Conservation (phyloP, 2,113 vertebrate genomes). For the Rhabdomys dilectus region DNA sequence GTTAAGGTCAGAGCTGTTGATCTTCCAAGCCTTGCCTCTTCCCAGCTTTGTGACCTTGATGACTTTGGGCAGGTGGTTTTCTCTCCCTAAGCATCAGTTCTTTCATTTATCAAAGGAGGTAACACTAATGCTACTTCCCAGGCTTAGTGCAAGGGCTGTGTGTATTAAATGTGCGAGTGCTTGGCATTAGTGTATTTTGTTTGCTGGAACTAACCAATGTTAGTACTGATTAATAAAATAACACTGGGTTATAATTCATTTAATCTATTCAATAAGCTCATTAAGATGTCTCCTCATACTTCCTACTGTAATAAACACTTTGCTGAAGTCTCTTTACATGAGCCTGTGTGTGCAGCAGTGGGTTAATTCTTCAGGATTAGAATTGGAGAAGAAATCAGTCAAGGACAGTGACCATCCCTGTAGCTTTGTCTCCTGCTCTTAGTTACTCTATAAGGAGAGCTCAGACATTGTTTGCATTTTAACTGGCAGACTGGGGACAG, state of each 20-base stretch:
- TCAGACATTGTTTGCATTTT: background rate
- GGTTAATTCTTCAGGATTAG: conserved; percentile 43
- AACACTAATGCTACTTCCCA: background rate
- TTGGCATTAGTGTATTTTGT: background rate
- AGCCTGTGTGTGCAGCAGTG: background rate
- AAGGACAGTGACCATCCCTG: background rate
- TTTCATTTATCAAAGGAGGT: background rate
- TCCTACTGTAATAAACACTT: conserved; percentile 1
- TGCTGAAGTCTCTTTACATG: conserved; percentile 4
- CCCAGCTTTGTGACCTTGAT: background rate
- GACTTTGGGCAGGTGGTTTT: conserved; percentile 30
- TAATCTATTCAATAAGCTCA: background rate
- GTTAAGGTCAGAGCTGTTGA: background rate
- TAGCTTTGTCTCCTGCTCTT: background rate
- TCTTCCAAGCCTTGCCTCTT: background rate
- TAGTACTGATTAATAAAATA: background rate
- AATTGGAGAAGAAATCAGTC: background rate
- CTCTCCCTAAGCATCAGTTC: background rate
- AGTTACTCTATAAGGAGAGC: conserved; percentile 48
- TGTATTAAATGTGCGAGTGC: conserved; percentile 17
- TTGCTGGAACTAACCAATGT: conserved; percentile 19
- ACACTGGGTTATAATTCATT: background rate
- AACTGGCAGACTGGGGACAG: conserved; percentile 15
- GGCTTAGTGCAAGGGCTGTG: background rate
- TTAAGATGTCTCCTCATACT: background rate